Evolutionary conservation across 2,797 vertebrate species (phyloP).

Genomic region (Malacoraja senta): DNA sequence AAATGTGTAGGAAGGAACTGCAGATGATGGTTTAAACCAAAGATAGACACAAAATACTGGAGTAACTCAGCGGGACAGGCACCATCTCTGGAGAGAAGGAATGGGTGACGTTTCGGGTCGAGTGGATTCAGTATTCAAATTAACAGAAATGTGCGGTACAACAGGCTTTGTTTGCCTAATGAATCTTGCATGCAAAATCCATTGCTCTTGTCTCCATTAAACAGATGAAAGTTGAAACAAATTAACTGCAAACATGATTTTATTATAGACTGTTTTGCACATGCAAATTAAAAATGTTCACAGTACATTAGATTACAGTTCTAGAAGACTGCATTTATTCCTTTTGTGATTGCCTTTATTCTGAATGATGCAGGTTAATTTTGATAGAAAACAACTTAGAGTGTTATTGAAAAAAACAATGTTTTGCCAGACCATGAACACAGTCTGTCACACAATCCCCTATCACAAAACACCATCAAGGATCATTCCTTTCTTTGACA

Average conservation of each 20-base stretch:
- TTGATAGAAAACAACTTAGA: neutral
- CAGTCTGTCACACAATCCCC: neutral
- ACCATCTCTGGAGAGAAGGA: no score
- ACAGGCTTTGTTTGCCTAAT: neutral
- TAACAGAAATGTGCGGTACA: no score
- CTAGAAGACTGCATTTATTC: slow-evolving; percentile 2
- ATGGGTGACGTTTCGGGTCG: no score
- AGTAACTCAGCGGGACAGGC: no score
- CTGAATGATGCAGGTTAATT: neutral
- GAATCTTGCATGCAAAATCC: neutral
- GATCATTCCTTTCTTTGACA: neutral
- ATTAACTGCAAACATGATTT: slow-evolving; percentile 26
- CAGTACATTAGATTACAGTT: neutral
- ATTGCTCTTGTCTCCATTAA: neutral
- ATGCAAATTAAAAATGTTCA: slow-evolving; percentile 25
- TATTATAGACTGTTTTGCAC: neutral
- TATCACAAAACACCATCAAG: neutral
- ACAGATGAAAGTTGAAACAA: neutral
- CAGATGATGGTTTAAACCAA: no score
- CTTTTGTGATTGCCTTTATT: slow-evolving; percentile 14
- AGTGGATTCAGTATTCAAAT: neutral
- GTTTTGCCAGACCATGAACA: neutral
- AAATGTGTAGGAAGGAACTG: no score
- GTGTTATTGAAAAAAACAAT: neutral
- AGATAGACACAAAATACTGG: no score